These are phyloP conservation scores for Pseudopipra pipra DNA, from an alignment of 2,113 vertebrate genomes.

Conservation along the genomic window DNA sequence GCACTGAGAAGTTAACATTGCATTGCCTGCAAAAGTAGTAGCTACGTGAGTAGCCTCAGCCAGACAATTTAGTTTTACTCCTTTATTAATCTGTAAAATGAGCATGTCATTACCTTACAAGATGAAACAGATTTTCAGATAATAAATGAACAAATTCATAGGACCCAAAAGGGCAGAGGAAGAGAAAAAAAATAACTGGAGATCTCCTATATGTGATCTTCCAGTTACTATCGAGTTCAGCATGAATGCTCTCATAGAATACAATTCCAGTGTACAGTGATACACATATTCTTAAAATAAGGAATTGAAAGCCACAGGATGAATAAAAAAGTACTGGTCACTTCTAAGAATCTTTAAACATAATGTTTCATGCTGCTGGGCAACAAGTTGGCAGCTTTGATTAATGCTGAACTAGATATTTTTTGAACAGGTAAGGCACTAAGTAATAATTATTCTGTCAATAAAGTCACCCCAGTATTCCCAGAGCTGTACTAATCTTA, in stretches of 20 bases:
- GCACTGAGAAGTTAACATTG: neutral
- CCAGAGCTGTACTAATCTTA: neutral
- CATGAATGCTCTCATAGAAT: fast-evolving
- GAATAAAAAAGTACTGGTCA: neutral
- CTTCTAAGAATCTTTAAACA: neutral
- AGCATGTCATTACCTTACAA: neutral
- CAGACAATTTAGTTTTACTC: neutral
- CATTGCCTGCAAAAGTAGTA: neutral
- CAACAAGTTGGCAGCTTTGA: neutral
- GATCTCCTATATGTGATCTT: neutral
- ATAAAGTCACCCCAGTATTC: neutral
- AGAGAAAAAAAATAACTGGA: neutral
- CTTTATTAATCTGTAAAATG: neutral
- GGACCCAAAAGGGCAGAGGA: neutral
- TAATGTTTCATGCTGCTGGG: neutral
- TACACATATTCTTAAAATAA: neutral
- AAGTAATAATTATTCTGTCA: neutral
- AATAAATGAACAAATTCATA: neutral
- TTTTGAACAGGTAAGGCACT: neutral
- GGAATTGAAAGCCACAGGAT: neutral
- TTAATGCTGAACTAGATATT: neutral
- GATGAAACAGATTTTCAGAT: neutral
- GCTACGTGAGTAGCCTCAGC: neutral
- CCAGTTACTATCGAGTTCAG: neutral
- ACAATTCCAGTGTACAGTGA: neutral